Evolutionary conservation across 2,888 invertebrate genomes (phyloP).

Genomic region (Thysanoteuthis rhombus): DNA sequence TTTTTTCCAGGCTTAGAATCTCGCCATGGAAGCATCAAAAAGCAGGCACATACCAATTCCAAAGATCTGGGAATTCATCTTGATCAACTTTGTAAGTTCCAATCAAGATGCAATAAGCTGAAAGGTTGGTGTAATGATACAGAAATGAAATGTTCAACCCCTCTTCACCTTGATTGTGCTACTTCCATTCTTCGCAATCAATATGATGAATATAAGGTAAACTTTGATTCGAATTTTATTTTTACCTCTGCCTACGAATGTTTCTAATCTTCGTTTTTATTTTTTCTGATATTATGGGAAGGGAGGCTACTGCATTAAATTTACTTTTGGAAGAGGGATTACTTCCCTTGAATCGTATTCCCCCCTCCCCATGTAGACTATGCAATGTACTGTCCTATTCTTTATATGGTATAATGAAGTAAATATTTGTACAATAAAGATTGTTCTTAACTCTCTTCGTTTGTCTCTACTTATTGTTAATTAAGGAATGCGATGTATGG

Average conservation of each 20-base stretch:
- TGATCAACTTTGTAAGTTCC: constrained; percentile 83
- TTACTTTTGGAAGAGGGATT: no score
- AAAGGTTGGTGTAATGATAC: constrained; percentile 91
- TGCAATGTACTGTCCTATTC: no score
- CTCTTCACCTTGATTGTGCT: constrained; percentile 79
- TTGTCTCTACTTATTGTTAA: no score
- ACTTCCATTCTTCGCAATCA: constrained; percentile 88
- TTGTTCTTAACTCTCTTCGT: no score
- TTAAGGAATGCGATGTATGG: no score
- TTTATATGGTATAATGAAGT: no score
- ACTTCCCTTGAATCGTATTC: no score
- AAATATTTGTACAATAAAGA: no score
- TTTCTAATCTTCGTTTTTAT: no score
- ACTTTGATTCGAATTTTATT: neutral
- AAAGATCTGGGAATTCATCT: constrained; percentile 79
- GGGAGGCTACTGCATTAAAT: no score
- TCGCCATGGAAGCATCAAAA: constrained; percentile 79
- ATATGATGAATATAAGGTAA: constrained; percentile 74
- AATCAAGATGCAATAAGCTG: constrained; percentile 82
- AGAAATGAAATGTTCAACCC: constrained; percentile 84
- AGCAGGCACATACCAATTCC: constrained; percentile 79
- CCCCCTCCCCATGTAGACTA: no score
- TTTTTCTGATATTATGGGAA: no score
- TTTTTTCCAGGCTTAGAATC: constrained; percentile 76
- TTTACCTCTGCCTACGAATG: neutral